A percentile compares a stretch with the other conserved stretches of the same genome.
phyloP scores from a whole-genome alignment of 1,140 invertebrate genomes.

The Scaptomyza pallida region DNA sequence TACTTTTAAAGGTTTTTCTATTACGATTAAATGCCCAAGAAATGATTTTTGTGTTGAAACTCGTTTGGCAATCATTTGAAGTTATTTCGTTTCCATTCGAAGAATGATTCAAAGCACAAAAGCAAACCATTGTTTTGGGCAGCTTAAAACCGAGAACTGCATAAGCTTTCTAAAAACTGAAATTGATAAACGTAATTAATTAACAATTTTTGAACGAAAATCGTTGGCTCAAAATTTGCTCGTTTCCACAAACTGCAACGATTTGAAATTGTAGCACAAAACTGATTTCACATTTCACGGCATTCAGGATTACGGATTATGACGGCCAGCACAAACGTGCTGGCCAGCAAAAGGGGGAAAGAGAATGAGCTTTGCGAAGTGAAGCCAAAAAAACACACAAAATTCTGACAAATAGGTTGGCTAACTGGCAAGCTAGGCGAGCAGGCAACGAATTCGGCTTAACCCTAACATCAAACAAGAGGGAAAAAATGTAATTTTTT shows the following conservation, averaged over 20 bases:
- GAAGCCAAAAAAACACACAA: slow-evolving; percentile 19
- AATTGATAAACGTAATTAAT: slow-evolving; percentile 48
- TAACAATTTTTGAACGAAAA: slow-evolving; percentile 26
- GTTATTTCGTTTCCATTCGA: too few species aligned
- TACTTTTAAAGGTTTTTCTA: too few species aligned
- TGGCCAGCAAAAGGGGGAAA: not conserved
- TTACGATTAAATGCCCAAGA: too few species aligned
- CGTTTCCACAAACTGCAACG: slow-evolving; percentile 3
- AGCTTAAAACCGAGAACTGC: too few species aligned
- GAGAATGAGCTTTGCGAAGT: not conserved
- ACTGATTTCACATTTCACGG: slow-evolving; percentile 41
- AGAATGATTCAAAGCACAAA: too few species aligned
- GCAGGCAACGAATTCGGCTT: slow-evolving; percentile 2
- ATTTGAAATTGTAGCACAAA: slow-evolving; percentile 15
- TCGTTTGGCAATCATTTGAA: too few species aligned
- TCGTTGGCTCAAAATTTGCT: slow-evolving; percentile 7
- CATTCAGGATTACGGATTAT: slow-evolving; percentile 42
- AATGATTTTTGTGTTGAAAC: too few species aligned
- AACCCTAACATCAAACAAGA: slow-evolving; percentile 12
- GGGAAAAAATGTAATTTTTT: not conserved
- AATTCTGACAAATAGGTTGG: slow-evolving; percentile 46
- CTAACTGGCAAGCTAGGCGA: not conserved
- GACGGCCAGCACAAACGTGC: slow-evolving; percentile 19
- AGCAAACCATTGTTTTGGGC: too few species aligned
- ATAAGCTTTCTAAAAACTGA: not conserved